These are phyloP conservation scores for Chitala chitala DNA, from an alignment of 2,113 vertebrate species.

Conservation along the genomic window DNA sequence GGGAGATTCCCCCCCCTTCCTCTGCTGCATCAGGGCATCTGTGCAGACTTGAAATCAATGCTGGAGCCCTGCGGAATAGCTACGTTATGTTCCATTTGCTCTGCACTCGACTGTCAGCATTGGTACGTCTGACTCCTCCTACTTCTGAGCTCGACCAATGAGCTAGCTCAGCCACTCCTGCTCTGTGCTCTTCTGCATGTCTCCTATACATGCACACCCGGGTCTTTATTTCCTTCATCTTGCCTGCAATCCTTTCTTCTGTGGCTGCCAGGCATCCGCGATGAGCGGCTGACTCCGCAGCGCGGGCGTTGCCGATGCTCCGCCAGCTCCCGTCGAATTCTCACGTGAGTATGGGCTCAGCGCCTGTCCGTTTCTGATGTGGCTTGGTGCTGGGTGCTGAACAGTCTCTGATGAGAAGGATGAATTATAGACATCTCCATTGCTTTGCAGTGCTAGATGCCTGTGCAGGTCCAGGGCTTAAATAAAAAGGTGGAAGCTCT, in stretches of 20 bases:
- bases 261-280: slow-evolving; percentile 40
- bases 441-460: not conserved
- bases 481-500: no score
- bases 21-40: slow-evolving; percentile 52
- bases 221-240: slow-evolving; percentile 50
- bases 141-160: slow-evolving; percentile 39
- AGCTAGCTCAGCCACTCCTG: slow-evolving; percentile 37
- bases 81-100: slow-evolving; percentile 30
- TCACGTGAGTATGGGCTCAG: slow-evolving; percentile 58
- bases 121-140: slow-evolving; percentile 46
- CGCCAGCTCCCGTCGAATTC: slow-evolving; percentile 38
- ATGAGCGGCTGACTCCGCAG: slow-evolving; percentile 40
- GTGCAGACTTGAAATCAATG: slow-evolving; percentile 26
- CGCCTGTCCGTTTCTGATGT: not conserved
- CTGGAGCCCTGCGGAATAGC: slow-evolving; percentile 34
- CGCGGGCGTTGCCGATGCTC: slow-evolving; percentile 49
- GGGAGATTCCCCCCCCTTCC: slow-evolving; percentile 44
- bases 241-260: slow-evolving; percentile 28
- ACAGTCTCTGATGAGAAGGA: no score
- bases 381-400: not conserved
- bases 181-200: slow-evolving; percentile 26
- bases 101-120: slow-evolving; percentile 25
- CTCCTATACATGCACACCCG: slow-evolving; percentile 49
- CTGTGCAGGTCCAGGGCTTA: no score
- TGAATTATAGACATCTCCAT: not conserved